A percentile compares a stretch with the other conserved stretches of the same genome.
These are phyloP conservation scores for Tribolium castaneum DNA, from an alignment of 1,140 invertebrate species.

Conservation along the genomic window DNA sequence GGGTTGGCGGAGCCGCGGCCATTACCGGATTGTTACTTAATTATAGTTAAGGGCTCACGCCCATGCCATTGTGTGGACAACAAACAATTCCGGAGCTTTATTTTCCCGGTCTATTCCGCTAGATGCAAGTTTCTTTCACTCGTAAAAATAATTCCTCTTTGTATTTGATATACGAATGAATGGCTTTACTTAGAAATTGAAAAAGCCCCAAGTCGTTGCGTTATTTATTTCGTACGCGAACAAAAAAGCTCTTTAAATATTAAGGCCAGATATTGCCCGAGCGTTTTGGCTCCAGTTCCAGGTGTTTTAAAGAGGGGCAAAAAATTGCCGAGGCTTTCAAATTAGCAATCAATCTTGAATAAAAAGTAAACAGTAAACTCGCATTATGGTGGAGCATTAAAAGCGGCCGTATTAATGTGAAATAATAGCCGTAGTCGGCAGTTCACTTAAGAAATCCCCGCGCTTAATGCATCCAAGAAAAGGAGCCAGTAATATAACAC, in stretches of 20 bases:
- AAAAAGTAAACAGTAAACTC: slow-evolving; percentile 52
- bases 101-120: background rate
- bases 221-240: background rate
- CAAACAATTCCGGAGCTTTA: slow-evolving; percentile 1
- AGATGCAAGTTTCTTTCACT: background rate
- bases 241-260: slow-evolving; percentile 20
- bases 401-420: slow-evolving; percentile 53
- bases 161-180: slow-evolving; percentile 13
- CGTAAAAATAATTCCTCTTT: slow-evolving; percentile 15
- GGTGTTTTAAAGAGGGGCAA: slow-evolving; percentile 2
- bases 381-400: slow-evolving; percentile 50
- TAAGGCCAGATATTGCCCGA: slow-evolving; percentile 4
- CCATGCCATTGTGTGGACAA: background rate
- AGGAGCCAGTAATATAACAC: slow-evolving; percentile 51
- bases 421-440: slow-evolving; percentile 51
- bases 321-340: slow-evolving; percentile 23
- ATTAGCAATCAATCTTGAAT: slow-evolving; percentile 52
- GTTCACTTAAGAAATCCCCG: slow-evolving; percentile 49
- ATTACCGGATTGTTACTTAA: background rate
- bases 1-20: background rate
- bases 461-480: slow-evolving; percentile 37
- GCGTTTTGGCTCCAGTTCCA: slow-evolving; percentile 15
- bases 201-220: background rate
- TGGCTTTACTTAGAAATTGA: slow-evolving; percentile 11
- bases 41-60: background rate